Conservation (phyloP, 1,140 invertebrate genomes). For the Brachionus rubens region DNA sequence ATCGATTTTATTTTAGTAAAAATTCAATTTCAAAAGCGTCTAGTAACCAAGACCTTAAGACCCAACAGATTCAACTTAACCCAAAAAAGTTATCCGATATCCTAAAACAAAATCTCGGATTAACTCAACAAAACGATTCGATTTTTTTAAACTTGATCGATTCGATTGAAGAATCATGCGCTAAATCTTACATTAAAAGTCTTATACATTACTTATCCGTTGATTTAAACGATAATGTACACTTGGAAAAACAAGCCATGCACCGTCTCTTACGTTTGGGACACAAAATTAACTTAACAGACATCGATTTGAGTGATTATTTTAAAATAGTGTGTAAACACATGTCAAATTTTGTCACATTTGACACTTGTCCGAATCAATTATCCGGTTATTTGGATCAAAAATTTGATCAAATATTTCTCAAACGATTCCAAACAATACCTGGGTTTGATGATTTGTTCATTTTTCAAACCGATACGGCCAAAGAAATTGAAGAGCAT, state of each 20-base stretch:
- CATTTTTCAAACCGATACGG: neutral
- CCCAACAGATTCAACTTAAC: neutral
- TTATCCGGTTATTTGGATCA: neutral
- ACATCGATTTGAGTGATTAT: conserved; percentile 42
- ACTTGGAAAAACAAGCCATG: neutral
- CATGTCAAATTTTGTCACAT: neutral
- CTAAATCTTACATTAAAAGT: conserved; percentile 30
- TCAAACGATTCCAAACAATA: neutral
- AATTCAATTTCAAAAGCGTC: neutral
- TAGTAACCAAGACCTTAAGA: neutral
- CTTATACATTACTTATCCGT: conserved; percentile 1
- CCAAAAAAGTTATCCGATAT: neutral
- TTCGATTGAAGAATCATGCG: conserved; percentile 10
- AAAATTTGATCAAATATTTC: conserved; percentile 40
- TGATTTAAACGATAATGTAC: neutral
- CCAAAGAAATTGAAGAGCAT: neutral
- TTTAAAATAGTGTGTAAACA: conserved; percentile 5
- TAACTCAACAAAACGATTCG: neutral
- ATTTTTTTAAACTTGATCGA: conserved; percentile 15
- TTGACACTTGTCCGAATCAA: neutral
- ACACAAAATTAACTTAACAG: neutral
- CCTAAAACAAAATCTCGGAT: neutral
- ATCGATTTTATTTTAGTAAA: conserved; percentile 29
- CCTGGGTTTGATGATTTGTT: conserved; percentile 42
- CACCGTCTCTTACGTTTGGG: conserved; percentile 3